These are phyloP conservation scores for Ennomos fuscantarius DNA, from an alignment of 2,888 invertebrate species.

Conservation along the genomic window DNA sequence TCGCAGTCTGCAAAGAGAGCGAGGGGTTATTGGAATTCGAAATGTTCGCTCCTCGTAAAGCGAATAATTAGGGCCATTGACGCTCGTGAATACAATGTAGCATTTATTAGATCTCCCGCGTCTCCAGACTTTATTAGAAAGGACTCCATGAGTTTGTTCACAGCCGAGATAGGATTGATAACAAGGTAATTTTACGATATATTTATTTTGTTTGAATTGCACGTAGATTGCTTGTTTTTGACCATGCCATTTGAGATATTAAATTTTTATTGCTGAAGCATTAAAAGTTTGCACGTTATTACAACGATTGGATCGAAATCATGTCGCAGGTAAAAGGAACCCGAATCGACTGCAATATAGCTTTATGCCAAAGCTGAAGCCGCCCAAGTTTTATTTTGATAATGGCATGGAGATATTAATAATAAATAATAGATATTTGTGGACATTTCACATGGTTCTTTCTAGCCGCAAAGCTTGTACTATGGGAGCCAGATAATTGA, in stretches of 20 bases:
- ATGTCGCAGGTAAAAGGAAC: slow-evolving; percentile 5
- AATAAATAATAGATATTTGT: too few species aligned
- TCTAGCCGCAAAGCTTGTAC: too few species aligned
- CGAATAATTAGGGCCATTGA: slow-evolving; percentile 10
- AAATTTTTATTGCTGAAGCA: slow-evolving; percentile 20
- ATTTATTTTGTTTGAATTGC: slow-evolving; percentile 10
- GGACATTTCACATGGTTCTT: too few species aligned
- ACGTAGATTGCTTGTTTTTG: slow-evolving; percentile 15
- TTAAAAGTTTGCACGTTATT: slow-evolving; percentile 19
- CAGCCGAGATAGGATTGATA: slow-evolving; percentile 15
- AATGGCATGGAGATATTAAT: slow-evolving; percentile 8
- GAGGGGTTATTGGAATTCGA: slow-evolving; percentile 23
- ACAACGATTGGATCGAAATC: slow-evolving; percentile 13
- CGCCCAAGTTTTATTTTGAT: slow-evolving; percentile 16
- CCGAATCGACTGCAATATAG: slow-evolving; percentile 12
- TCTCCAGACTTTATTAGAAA: slow-evolving; percentile 7
- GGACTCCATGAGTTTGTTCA: slow-evolving; percentile 1
- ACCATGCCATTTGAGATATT: slow-evolving; percentile 5
- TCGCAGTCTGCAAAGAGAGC: slow-evolving; percentile 30
- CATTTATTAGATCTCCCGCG: slow-evolving; percentile 5
- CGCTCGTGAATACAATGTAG: slow-evolving; percentile 12
- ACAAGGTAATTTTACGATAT: slow-evolving; percentile 1
- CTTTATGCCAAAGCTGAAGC: slow-evolving; percentile 9
- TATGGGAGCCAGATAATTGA: too few species aligned
- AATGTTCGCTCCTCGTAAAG: slow-evolving; percentile 4